Evolutionary conservation across 2,888 invertebrate species (phyloP).

Genomic region (Lasioglossum oenotherae): DNA sequence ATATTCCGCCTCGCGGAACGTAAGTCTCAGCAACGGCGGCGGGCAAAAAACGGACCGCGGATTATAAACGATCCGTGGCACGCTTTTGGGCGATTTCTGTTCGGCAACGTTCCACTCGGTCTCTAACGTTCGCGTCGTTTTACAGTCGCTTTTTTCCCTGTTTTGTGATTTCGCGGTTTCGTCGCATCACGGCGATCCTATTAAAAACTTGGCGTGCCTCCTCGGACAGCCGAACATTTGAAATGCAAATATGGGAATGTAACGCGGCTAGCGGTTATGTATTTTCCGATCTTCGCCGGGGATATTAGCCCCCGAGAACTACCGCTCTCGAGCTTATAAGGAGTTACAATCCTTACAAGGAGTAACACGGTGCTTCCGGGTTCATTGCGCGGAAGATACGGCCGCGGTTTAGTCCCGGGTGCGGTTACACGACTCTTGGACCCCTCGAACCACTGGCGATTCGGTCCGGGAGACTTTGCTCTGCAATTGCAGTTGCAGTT

Average conservation of each 20-base stretch:
- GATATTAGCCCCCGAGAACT: neutral
- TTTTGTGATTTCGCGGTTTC: neutral
- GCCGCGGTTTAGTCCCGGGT: neutral
- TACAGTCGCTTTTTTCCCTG: neutral
- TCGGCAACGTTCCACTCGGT: neutral
- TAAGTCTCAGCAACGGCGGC: neutral
- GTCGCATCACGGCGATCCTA: neutral
- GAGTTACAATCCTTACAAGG: constrained; percentile 1
- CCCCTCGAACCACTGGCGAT: neutral
- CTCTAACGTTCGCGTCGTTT: neutral
- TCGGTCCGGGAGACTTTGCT: neutral
- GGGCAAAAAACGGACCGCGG: neutral
- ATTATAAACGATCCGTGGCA: constrained; percentile 12
- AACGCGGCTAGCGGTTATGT: neutral
- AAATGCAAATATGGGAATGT: constrained; percentile 11
- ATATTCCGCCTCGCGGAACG: constrained; percentile 6
- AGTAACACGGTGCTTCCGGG: neutral
- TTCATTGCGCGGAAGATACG: neutral
- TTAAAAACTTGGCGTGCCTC: constrained; percentile 16
- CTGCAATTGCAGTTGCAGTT: neutral
- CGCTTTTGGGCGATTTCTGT: neutral
- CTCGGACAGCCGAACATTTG: neutral
- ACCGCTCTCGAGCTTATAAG: neutral
- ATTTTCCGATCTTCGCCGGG: neutral
- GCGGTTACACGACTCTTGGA: neutral